Evolutionary conservation across 2,888 invertebrate genomes (phyloP), one percentile per base, ranked within the genome.

Genomic region (Ormyrus rosae): DNA sequence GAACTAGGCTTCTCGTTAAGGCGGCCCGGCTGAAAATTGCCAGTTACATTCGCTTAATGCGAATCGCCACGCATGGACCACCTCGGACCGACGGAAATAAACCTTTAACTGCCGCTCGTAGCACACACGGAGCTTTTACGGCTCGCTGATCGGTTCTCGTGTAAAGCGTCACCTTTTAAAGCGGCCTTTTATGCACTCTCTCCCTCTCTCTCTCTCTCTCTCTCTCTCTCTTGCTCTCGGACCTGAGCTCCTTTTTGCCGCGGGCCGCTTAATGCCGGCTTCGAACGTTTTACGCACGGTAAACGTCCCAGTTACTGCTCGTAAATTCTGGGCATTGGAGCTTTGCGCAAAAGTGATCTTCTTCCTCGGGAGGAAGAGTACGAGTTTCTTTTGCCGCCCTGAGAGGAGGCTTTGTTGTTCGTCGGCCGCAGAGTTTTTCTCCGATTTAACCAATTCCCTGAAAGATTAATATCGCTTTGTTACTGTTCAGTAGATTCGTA

Each of bases 301-400:
- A 65, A 69, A 76, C 5, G 69, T 69, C 65, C 51, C 58, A 60
- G 71, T 78, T 78, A 73, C 63, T 55, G 73, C 73, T 73, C 69
- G 79, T 79, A 79, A 79, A 79, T 79, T 19, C 19, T 51, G 61
- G 60, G 51, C 51, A 56, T 48, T 64, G 73, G 55, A 73, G 73
- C 34, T 68, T 46, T 8, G 58, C 46, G 69, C 50, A 46, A 19
- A 19, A 19, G 19, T 19, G 19, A 1, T 19, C 19, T 1, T 19
- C 19, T 19, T 19, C 19, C 19, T 19, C 19, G 19, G 19, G 19
- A 19, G 19, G 19, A 19, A 19, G 19, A 19, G 19, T 19, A 19
- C 19, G 19, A 19, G 19, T 19, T 19, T 19, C 19, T 19, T 19
- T 19, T 19, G 19, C 19, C 19, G 19, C 19, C 19, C 19, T 1